phyloP scores from a whole-genome alignment of 1,140 invertebrate genomes.

The Drosophila truncata region DNA sequence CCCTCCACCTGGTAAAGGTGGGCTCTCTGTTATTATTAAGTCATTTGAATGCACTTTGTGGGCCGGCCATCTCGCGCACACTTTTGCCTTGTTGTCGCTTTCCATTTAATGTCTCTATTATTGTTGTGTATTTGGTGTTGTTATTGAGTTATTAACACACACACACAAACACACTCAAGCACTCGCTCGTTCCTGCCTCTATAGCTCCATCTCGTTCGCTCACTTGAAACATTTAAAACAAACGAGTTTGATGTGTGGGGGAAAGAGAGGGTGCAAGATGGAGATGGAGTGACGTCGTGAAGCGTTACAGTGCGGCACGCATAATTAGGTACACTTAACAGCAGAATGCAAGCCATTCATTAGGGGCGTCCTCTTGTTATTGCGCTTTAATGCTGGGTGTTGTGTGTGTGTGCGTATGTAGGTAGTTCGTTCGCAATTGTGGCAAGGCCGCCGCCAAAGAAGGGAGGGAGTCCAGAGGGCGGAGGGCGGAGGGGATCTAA shows the following conservation, averaged over 20 bases:
- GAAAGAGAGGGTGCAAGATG: too few relatives aligned
- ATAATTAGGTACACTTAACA: conserved; percentile 81
- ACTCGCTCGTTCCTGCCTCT: neutral
- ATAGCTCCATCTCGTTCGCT: neutral
- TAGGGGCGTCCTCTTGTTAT: conserved; percentile 70
- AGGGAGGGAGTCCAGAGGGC: neutral
- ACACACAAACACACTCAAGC: conserved; percentile 28
- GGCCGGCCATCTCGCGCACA: conserved; percentile 14
- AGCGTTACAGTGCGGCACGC: conserved; percentile 69
- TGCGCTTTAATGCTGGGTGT: conserved; percentile 40
- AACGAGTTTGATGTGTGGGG: conserved; percentile 61
- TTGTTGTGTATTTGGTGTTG: conserved; percentile 77
- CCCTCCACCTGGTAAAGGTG: neutral
- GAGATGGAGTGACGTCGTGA: conserved; percentile 7
- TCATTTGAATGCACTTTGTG: conserved; percentile 82
- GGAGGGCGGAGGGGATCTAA: conserved; percentile 5
- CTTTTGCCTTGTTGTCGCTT: conserved; percentile 57
- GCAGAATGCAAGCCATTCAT: conserved; percentile 70
- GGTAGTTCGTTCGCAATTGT: conserved; percentile 28
- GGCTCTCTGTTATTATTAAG: conserved; percentile 79
- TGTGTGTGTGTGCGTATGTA: conserved; percentile 22
- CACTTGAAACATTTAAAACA: conserved; percentile 52
- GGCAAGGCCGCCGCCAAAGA: conserved; percentile 27
- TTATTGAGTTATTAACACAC: conserved; percentile 80
- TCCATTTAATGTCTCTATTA: conserved; percentile 80